A percentile compares a stretch with the other conserved stretches of the same genome.
These are phyloP conservation scores for Hoplias malabaricus DNA, from an alignment of 2,113 vertebrate species.

Conservation along the genomic window DNA sequence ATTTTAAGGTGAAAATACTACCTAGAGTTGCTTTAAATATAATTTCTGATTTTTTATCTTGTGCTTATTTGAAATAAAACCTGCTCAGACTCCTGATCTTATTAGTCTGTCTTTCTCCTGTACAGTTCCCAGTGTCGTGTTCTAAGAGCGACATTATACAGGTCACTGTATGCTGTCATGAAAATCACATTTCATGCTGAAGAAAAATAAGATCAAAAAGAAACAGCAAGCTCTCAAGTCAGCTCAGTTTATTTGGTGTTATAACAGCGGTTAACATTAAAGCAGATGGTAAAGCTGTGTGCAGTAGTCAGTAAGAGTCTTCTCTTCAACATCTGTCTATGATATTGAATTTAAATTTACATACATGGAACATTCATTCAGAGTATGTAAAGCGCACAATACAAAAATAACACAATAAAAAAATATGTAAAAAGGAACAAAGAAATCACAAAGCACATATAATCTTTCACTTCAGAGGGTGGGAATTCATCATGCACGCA, in stretches of 20 bases:
- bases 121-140: no score
- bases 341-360: constrained; percentile 31
- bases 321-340: constrained; percentile 34
- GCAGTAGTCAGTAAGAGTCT: constrained; percentile 71
- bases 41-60: no score
- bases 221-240: constrained; percentile 50
- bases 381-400: constrained; percentile 51
- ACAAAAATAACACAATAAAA: constrained; percentile 48
- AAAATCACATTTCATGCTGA: not conserved
- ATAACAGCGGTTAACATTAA: constrained; percentile 56
- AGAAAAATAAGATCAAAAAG: not conserved
- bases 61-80: no score
- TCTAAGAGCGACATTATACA: no score
- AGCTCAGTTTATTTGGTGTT: constrained; percentile 68
- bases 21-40: no score
- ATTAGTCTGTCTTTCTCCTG: no score
- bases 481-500: not conserved
- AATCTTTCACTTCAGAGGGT: not conserved
- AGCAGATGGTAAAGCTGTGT: constrained; percentile 63
- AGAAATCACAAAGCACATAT: not conserved
- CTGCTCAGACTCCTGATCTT: no score
- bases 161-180: no score
- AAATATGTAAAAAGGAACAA: constrained; percentile 17
- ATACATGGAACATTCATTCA: constrained; percentile 56
- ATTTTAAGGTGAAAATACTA: no score